Evolutionary conservation across 2,113 vertebrate species (phyloP), one percentile per base, ranked within the genome.

Genomic region (Plecotus auritus): DNA sequence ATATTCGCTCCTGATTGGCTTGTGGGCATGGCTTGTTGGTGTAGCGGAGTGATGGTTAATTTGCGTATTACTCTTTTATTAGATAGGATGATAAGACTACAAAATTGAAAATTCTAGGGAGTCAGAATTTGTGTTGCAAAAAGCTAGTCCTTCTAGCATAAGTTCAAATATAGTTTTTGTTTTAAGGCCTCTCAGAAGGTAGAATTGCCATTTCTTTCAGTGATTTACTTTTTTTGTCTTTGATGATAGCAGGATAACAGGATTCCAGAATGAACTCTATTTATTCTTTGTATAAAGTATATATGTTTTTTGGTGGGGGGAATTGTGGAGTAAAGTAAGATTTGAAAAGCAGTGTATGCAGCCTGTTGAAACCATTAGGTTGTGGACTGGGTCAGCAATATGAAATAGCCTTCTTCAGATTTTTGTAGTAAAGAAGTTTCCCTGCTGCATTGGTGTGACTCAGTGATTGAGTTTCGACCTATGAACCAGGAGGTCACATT

Each of bases 371-470:
- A 70, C 42, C 9, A 47, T 81, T 92, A 56, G 35, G 20, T 51
- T 78, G 28, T 81, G 26, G 40, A 93, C 37, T 49, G 2, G 30
- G 16, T 82, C 22, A 67, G 35, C 67, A 90, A n/a, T 51, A 89
- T 69, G n/a, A 96, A 76, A 35, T 84, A 23, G 8, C 16, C 13
- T 7, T 72, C 20, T 70, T 90, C 9, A 64, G 66, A 18, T 26
- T 85, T 95, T 93, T 92, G 2, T 51, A 61, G n/a, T 91, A 80
- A 76, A 89, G 73, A 95, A 64, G 61, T 64, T 28, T 61, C 23
- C 59, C 59, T 61, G 26, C 10, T 26, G 9, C 59, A 28, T 28
- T 28, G 59, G 59, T 61, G 10, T 61, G 59, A 26, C 59, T 61
- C 59, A 61, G 23, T 61, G 59, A 61, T 61, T 61, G 23, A 61